phyloP scores from a whole-genome alignment of 1,140 invertebrate species.

The Tachypleus tridentatus region DNA sequence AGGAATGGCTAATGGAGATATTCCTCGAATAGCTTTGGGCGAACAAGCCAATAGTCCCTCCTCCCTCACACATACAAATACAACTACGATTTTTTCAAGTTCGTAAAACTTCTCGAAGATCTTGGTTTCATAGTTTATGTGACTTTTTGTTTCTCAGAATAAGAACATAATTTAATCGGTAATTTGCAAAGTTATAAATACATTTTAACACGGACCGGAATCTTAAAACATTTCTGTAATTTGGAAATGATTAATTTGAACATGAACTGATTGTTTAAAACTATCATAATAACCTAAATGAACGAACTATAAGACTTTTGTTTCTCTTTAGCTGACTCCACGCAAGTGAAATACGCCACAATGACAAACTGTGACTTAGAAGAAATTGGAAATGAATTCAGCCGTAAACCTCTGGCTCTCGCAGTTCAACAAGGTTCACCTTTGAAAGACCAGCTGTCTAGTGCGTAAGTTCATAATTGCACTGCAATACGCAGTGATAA shows the following conservation, averaged over 20 bases:
- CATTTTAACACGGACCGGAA: not conserved
- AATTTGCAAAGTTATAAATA: not conserved
- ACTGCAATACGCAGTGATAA: too few relatives aligned
- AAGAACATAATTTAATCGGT: too few relatives aligned
- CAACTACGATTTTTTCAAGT: too few relatives aligned
- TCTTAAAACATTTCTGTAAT: not conserved
- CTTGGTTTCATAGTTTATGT: too few relatives aligned
- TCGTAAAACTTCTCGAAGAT: too few relatives aligned
- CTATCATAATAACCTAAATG: not conserved
- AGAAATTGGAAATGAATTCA: constrained; percentile 88
- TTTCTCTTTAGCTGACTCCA: constrained; percentile 60
- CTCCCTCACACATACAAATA: too few relatives aligned
- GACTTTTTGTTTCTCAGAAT: too few relatives aligned
- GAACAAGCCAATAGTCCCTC: too few relatives aligned
- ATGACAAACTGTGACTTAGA: constrained; percentile 83
- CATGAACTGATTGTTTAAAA: not conserved
- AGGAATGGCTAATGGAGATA: too few relatives aligned
- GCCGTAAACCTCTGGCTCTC: constrained; percentile 88
- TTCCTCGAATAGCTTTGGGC: too few relatives aligned
- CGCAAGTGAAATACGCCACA: constrained; percentile 72
- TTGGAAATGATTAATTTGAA: not conserved
- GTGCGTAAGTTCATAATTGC: constrained; percentile 35
- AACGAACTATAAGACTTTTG: constrained; percentile 8
- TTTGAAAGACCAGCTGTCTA: constrained; percentile 43
- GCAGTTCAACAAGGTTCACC: constrained; percentile 92